phyloP scores from a whole-genome alignment of 2,113 vertebrate species.

The Pipra filicauda region DNA sequence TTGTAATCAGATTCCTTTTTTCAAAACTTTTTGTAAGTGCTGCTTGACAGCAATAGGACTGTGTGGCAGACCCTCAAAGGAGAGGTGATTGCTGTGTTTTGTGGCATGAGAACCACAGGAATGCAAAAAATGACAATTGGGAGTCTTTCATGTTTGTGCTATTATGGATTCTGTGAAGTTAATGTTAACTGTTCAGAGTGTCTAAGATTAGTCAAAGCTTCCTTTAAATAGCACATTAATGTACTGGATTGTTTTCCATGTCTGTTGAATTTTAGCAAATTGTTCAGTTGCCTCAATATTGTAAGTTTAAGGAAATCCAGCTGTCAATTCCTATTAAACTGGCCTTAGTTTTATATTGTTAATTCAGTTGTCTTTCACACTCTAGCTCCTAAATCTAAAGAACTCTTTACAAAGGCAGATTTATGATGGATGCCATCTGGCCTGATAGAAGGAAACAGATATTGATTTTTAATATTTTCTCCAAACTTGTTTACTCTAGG shows the following conservation, averaged over 20 bases:
- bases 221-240: conserved; percentile 25
- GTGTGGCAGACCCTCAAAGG: background rate
- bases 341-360: conserved; percentile 43
- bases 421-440: conserved; percentile 85
- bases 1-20: background rate
- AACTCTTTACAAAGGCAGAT: conserved; percentile 79
- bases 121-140: background rate
- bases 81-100: conserved; percentile 2
- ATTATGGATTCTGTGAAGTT: background rate
- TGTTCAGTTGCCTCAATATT: conserved; percentile 53
- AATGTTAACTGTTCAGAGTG: background rate
- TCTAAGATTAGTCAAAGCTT: background rate
- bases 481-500: conserved; percentile 86
- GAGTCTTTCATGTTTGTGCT: background rate
- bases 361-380: conserved; percentile 71
- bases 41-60: background rate
- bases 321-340: conserved; percentile 53
- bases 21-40: background rate
- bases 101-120: background rate
- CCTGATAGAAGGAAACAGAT: conserved; percentile 89
- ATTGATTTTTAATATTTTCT: conserved; percentile 94
- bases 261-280: conserved; percentile 70
- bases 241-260: conserved; percentile 38
- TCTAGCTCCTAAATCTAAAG: conserved; percentile 68
- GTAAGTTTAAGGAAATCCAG: conserved; percentile 66